Conservation (phyloP, 1,140 invertebrate genomes). For the Drosophila tristis region DNA sequence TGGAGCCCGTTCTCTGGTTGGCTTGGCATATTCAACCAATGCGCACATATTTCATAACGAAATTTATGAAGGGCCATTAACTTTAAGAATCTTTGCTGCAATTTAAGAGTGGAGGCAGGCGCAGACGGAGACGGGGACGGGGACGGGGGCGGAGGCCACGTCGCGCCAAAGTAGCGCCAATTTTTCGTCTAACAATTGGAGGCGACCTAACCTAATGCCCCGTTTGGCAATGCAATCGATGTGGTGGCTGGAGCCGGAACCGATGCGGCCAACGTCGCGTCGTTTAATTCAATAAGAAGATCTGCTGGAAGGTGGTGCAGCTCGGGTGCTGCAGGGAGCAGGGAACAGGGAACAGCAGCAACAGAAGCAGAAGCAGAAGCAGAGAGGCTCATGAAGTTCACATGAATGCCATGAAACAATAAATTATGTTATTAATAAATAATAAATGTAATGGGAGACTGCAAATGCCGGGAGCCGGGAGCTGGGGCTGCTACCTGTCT, state of each 20-base stretch:
- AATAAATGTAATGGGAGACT: slow-evolving; percentile 83
- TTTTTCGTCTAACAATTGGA: slow-evolving; percentile 81
- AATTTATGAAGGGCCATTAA: slow-evolving; percentile 82
- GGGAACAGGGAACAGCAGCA: slow-evolving; percentile 16
- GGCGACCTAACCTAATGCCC: slow-evolving; percentile 80
- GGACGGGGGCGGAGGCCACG: slow-evolving; percentile 16
- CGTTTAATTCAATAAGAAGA: slow-evolving; percentile 80
- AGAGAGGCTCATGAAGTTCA: slow-evolving; percentile 70
- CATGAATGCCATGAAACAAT: slow-evolving; percentile 84
- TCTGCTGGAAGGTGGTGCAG: slow-evolving; percentile 24
- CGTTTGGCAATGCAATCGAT: slow-evolving; percentile 66
- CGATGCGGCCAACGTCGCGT: slow-evolving; percentile 44
- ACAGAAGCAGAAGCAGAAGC: slow-evolving; percentile 18
- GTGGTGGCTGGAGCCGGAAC: slow-evolving; percentile 16
- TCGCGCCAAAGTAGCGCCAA: slow-evolving; percentile 72
- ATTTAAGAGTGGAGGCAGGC: slow-evolving; percentile 52
- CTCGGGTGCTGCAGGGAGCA: not conserved
- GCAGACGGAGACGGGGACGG: too few relatives aligned
- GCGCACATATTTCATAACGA: slow-evolving; percentile 82
- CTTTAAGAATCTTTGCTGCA: slow-evolving; percentile 80
- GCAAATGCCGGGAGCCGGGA: slow-evolving; percentile 51
- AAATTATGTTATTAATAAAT: slow-evolving; percentile 84
- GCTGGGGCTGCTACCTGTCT: slow-evolving; percentile 70
- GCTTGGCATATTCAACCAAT: slow-evolving; percentile 70
- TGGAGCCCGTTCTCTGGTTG: slow-evolving; percentile 10